phyloP scores from a whole-genome alignment of 2,113 vertebrate genomes.

The Strix aluco region DNA sequence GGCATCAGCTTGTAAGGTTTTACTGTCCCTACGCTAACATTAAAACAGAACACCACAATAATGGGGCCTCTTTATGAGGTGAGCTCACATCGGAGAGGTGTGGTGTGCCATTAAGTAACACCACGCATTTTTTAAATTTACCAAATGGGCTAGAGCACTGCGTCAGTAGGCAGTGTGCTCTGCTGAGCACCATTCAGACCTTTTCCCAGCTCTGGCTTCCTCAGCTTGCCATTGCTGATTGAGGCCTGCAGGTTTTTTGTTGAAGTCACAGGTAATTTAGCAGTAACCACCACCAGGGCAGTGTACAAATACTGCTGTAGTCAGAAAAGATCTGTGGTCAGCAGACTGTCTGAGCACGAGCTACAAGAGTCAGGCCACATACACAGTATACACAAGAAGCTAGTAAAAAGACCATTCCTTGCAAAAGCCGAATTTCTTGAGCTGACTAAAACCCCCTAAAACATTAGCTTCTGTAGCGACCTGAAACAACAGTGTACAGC shows the following conservation, averaged over 20 bases:
- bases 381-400: neutral
- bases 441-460: neutral
- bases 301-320: neutral
- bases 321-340: neutral
- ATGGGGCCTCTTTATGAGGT: neutral
- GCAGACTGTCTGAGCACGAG: neutral
- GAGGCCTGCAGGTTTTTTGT: neutral
- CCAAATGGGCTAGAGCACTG: neutral
- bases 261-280: neutral
- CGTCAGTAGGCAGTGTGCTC: neutral
- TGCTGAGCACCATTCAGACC: neutral
- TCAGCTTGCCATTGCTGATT: neutral
- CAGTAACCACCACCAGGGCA: neutral
- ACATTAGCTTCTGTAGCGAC: neutral
- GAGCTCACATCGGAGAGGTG: neutral
- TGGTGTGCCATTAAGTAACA: neutral
- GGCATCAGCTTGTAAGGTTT: neutral
- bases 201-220: neutral
- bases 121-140: neutral
- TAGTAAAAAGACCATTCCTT: neutral
- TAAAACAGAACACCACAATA: neutral
- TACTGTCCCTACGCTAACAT: neutral
- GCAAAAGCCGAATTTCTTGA: neutral
- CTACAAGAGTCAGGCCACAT: accelerated
- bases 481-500: neutral